Evolutionary conservation across 2,113 vertebrate species (phyloP).

Genomic region (Menidia beryllina): DNA sequence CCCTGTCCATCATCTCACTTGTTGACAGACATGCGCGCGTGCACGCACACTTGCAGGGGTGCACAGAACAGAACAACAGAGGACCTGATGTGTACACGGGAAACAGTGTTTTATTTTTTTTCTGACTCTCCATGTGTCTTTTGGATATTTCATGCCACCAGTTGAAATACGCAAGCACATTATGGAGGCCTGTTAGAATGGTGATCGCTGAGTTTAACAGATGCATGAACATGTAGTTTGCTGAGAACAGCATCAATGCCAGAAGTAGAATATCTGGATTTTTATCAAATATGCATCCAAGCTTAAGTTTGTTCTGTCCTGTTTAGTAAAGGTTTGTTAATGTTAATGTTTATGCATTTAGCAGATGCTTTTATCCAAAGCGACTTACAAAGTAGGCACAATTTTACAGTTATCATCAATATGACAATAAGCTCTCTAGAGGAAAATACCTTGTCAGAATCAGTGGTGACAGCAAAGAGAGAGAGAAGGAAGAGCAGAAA

Average conservation of each 20-base stretch:
- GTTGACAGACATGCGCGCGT: constrained; percentile 48
- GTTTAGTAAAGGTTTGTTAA: no score
- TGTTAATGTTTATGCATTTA: no score
- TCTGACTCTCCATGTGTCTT: constrained; percentile 20
- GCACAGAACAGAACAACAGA: neutral
- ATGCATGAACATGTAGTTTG: neutral
- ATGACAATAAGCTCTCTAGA: no score
- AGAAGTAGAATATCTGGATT: neutral
- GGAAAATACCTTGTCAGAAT: no score
- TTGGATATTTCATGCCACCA: neutral
- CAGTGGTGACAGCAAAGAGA: no score
- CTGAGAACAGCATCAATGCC: neutral
- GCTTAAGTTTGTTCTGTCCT: neutral
- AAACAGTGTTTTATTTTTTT: constrained; percentile 7
- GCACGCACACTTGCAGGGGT: constrained; percentile 11
- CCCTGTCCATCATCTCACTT: constrained; percentile 62
- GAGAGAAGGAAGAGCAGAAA: no score
- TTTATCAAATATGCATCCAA: neutral
- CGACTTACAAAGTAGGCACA: no score
- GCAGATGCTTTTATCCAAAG: no score
- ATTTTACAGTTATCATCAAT: no score
- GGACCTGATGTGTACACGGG: constrained; percentile 45
- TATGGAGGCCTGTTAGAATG: no score
- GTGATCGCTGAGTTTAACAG: no score
- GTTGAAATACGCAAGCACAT: no score